Conservation (phyloP, 2,113 vertebrate genomes). For the Odontesthes bonariensis region DNA sequence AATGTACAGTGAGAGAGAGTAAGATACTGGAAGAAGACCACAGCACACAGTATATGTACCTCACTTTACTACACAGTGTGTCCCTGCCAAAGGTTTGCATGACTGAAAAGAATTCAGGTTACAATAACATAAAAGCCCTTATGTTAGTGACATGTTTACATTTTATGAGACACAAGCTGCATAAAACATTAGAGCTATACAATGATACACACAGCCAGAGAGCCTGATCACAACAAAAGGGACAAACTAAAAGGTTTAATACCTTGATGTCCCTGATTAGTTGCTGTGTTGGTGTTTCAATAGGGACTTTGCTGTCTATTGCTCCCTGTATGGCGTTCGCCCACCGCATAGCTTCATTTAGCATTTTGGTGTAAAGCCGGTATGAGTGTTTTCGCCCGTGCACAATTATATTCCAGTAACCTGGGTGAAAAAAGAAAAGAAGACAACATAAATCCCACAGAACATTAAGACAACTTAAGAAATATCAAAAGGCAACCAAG, state of each 20-base stretch:
- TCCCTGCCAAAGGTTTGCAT: constrained; percentile 73
- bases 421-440: constrained; percentile 64
- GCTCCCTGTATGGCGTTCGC: constrained; percentile 91
- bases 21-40: constrained; percentile 31
- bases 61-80: constrained; percentile 77
- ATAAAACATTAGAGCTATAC: neutral
- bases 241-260: constrained; percentile 35
- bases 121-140: constrained; percentile 32
- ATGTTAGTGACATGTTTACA: constrained; percentile 14
- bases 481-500: neutral
- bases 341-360: constrained; percentile 94
- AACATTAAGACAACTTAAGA: neutral
- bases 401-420: constrained; percentile 92
- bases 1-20: neutral
- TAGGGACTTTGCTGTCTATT: constrained; percentile 92
- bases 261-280: constrained; percentile 96
- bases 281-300: constrained; percentile 94
- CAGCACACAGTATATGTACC: constrained; percentile 77
- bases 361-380: constrained; percentile 90
- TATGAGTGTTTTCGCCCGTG: constrained; percentile 94
- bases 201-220: too few relatives aligned
- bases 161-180: neutral
- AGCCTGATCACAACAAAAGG: neutral
- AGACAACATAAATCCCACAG: neutral
- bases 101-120: constrained; percentile 67